Evolutionary conservation across 2,888 invertebrate genomes (phyloP).

Genomic region (Trachelus stipa): DNA sequence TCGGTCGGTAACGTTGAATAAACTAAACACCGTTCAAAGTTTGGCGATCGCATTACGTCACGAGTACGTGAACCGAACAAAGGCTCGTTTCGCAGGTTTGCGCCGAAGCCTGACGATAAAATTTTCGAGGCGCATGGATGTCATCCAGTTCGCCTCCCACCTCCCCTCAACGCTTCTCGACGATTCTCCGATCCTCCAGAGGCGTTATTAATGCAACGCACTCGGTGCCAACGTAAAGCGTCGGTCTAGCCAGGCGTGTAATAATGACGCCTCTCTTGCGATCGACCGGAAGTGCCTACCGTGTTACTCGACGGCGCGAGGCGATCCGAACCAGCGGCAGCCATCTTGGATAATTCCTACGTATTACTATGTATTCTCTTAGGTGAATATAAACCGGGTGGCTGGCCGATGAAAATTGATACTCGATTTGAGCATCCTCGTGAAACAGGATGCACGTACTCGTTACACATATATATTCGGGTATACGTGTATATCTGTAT

Average conservation of each 20-base stretch:
- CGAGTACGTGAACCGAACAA: background rate
- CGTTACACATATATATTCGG: background rate
- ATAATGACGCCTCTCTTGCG: conserved; percentile 22
- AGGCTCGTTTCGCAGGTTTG: background rate
- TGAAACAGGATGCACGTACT: conserved; percentile 37
- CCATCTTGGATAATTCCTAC: background rate
- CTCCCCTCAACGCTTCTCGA: background rate
- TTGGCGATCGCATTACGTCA: background rate
- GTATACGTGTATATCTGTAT: background rate
- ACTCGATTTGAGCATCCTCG: conserved; percentile 44
- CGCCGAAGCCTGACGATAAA: background rate
- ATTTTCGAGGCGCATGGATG: background rate
- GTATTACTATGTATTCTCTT: background rate
- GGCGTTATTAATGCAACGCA: background rate
- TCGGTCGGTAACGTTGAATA: background rate
- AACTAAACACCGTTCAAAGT: background rate
- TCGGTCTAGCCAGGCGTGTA: conserved; percentile 14
- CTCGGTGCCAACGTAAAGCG: background rate
- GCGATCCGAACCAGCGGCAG: background rate
- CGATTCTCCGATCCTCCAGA: background rate
- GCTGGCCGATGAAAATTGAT: conserved; percentile 49
- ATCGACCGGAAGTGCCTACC: conserved; percentile 17
- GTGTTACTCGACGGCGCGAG: background rate
- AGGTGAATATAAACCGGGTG: conserved; percentile 19
- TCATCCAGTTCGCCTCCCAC: background rate